phyloP scores from a whole-genome alignment of 2,888 invertebrate species.

The Orthosia incerta region DNA sequence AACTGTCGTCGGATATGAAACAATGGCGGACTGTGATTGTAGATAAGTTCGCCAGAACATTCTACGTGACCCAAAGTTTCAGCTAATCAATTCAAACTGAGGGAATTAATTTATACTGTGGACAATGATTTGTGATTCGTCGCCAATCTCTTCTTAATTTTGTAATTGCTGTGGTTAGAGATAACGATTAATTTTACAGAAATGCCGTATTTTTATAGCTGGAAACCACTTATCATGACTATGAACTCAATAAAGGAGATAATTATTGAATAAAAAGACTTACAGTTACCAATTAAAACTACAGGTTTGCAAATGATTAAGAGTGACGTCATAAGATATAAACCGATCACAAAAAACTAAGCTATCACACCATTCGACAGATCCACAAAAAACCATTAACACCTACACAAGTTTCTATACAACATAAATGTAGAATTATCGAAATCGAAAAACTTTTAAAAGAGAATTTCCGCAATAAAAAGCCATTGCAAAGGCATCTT shows the following conservation, averaged over 20 bases:
- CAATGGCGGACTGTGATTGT: slow-evolving; percentile 58
- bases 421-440: slow-evolving; percentile 7
- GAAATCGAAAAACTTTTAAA: slow-evolving; percentile 36
- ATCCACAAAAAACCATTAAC: background rate
- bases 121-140: slow-evolving; percentile 43
- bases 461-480: slow-evolving; percentile 37
- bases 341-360: background rate
- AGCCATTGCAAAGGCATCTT: slow-evolving; percentile 33
- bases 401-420: background rate
- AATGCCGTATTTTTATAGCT: background rate
- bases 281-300: background rate
- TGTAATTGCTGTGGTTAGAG: slow-evolving; percentile 26
- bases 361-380: background rate
- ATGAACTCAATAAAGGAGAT: background rate
- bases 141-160: slow-evolving; percentile 43
- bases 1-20: slow-evolving; percentile 56
- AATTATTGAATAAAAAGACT: background rate
- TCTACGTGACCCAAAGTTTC: slow-evolving; percentile 60
- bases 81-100: slow-evolving; percentile 62
- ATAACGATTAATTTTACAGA: background rate
- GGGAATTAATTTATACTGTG: slow-evolving; percentile 58
- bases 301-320: background rate
- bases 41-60: slow-evolving; percentile 50
- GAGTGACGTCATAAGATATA: background rate
- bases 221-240: background rate